Evolutionary conservation across 2,113 vertebrate species (phyloP).

Genomic region (Sylvia atricapilla): DNA sequence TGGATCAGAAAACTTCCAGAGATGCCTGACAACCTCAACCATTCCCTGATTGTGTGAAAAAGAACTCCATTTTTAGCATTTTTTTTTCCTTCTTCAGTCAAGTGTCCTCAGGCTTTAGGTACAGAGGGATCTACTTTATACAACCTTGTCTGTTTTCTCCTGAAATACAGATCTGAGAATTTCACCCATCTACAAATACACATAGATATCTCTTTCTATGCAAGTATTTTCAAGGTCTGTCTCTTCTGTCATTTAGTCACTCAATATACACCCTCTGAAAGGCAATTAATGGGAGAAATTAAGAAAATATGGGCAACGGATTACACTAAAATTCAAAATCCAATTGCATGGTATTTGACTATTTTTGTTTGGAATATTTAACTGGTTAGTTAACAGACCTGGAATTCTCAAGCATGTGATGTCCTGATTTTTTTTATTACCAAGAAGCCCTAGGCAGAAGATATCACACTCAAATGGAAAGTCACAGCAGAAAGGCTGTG

Average conservation of each 20-base stretch:
- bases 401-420: not conserved
- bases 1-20: not conserved
- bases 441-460: not conserved
- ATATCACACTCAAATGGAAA: not conserved
- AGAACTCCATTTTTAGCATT: not conserved
- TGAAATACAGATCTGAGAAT: not conserved
- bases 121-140: not conserved
- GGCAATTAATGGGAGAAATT: not conserved
- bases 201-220: not conserved
- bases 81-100: not conserved
- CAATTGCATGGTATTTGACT: not conserved
- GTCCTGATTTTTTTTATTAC: not conserved
- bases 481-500: not conserved
- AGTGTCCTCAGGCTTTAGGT: not conserved
- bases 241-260: not conserved
- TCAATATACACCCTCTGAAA: not conserved
- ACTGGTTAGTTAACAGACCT: not conserved
- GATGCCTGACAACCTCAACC: not conserved
- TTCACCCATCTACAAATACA: not conserved
- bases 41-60: not conserved
- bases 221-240: not conserved
- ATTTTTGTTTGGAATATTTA: not conserved
- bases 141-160: not conserved
- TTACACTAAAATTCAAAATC: not conserved
- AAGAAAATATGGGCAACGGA: not conserved